These are phyloP conservation scores for Mandrillus leucophaeus DNA, from an alignment of 2,113 vertebrate species.

Conservation along the genomic window DNA sequence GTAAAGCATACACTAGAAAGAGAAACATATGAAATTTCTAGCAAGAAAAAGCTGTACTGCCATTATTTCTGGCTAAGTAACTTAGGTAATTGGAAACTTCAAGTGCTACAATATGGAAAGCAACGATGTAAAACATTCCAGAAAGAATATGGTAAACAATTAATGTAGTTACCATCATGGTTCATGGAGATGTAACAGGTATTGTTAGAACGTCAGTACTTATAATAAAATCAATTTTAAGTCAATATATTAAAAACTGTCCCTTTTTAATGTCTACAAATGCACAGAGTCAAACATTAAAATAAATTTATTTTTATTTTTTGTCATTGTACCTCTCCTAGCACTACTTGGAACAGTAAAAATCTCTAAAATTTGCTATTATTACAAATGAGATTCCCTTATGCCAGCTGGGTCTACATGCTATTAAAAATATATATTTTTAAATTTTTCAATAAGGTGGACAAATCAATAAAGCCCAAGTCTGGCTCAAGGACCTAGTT, in stretches of 20 bases:
- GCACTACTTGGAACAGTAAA: neutral
- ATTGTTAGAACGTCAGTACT: neutral
- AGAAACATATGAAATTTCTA: neutral
- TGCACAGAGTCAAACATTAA: neutral
- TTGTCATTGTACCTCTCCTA: neutral
- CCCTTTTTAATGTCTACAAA: neutral
- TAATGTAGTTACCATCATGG: neutral
- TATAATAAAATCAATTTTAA: conserved; percentile 18
- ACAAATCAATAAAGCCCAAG: neutral
- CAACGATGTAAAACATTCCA: neutral
- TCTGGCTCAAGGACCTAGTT: neutral
- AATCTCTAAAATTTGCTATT: neutral
- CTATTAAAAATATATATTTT: neutral
- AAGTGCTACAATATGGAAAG: neutral
- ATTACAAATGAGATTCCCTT: neutral
- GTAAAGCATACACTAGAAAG: neutral
- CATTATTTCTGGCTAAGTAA: neutral
- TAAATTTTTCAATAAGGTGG: neutral
- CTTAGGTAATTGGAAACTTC: neutral
- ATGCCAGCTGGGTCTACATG: neutral
- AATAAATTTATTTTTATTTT: conserved; percentile 11
- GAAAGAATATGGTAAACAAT: neutral
- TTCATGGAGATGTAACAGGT: neutral
- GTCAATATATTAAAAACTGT: neutral
- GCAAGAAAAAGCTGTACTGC: neutral